Evolutionary conservation across 2,113 vertebrate species (phyloP).

Genomic region (Hemichromis elongatus): DNA sequence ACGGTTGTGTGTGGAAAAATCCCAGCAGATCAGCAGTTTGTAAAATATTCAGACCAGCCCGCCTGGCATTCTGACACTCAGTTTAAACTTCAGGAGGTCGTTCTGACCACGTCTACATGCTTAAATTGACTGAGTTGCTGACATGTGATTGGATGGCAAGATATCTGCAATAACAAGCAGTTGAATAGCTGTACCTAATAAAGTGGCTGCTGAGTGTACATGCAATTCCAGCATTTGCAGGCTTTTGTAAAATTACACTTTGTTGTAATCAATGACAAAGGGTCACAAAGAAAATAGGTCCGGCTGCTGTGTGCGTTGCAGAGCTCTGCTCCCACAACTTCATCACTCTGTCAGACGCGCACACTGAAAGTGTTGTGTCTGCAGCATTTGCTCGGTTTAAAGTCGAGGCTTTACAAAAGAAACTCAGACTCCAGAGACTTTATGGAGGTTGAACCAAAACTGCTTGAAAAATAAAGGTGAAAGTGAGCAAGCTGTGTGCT

Average conservation of each 20-base stretch:
- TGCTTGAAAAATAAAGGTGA: neutral
- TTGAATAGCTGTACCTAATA: neutral
- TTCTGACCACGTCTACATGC: neutral
- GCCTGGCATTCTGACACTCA: no score
- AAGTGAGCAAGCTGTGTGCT: neutral
- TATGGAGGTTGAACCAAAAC: neutral
- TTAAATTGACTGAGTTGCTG: neutral
- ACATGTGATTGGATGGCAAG: neutral
- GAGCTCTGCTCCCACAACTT: neutral
- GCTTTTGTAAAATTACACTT: neutral
- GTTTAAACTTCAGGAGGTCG: neutral
- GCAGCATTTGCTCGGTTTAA: neutral
- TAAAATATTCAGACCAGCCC: no score
- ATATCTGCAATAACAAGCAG: neutral
- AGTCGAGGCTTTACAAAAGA: neutral
- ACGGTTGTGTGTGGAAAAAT: no score
- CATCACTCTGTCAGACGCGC: neutral
- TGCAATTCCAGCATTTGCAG: neutral
- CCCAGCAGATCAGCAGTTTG: no score
- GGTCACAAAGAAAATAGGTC: neutral
- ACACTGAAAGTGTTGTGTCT: neutral
- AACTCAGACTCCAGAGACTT: neutral
- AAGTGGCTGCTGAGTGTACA: neutral
- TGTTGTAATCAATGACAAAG: neutral
- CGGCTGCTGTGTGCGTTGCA: neutral